A percentile compares a stretch with the other conserved stretches of the same genome.
Conservation (phyloP, 2,888 invertebrate genomes). For the Caenorhabditis imperialis region DNA sequence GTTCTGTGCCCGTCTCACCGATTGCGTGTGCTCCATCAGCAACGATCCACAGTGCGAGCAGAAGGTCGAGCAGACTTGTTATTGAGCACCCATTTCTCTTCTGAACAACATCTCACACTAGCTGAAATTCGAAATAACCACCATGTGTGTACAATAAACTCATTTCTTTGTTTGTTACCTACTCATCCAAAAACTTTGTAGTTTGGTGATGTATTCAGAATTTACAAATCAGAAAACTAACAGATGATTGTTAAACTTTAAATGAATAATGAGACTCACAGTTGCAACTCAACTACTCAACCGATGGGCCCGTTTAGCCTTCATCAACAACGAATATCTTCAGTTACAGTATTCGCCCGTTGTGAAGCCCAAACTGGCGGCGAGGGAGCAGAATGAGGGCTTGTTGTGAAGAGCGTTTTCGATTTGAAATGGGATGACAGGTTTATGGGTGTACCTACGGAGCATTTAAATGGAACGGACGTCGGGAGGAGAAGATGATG, state of each 20-base stretch:
- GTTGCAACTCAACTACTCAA: too few relatives aligned
- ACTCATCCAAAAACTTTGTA: too few relatives aligned
- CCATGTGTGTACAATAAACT: too few relatives aligned
- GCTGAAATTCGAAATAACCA: constrained; percentile 4
- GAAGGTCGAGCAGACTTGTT: constrained; percentile 43
- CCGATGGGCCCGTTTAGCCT: constrained; percentile 32
- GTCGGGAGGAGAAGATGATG: too few relatives aligned
- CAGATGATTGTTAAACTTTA: too few relatives aligned
- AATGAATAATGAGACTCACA: too few relatives aligned
- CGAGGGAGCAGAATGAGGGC: not conserved
- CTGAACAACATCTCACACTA: not conserved
- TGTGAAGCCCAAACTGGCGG: constrained; percentile 36
- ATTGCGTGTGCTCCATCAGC: constrained; percentile 53
- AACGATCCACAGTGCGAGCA: constrained; percentile 38
- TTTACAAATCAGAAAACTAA: too few relatives aligned
- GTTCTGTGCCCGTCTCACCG: constrained; percentile 47
- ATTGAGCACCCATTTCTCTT: constrained; percentile 6
- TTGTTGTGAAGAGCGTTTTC: not conserved
- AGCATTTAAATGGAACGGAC: too few relatives aligned
- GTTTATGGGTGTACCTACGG: constrained; percentile 3
- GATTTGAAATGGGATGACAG: not conserved
- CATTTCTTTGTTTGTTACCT: too few relatives aligned
- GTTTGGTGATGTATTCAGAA: too few relatives aligned
- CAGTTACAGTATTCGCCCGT: constrained; percentile 30
- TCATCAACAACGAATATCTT: constrained; percentile 64